A percentile compares a stretch with the other conserved stretches of the same genome.
phyloP scores from a whole-genome alignment of 2,797 vertebrate species.

The Tokudaia tokunoshimensis region DNA sequence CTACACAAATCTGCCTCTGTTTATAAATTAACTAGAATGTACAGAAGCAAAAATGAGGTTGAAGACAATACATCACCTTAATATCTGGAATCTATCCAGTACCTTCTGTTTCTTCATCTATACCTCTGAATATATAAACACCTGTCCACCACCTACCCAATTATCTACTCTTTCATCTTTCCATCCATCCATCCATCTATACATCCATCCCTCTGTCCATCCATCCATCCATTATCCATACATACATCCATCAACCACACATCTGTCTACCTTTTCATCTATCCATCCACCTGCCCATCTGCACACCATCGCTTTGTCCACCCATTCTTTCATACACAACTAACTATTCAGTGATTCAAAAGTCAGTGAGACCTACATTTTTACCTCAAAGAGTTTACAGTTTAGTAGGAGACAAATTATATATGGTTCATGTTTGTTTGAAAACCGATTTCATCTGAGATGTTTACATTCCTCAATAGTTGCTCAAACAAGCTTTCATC shows the following conservation, averaged over 20 bases:
- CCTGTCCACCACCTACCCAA: not conserved
- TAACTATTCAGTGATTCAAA: not conserved
- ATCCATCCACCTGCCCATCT: not conserved
- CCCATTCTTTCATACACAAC: not conserved
- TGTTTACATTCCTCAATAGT: not conserved
- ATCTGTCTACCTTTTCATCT: not conserved
- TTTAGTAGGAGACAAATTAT: not conserved
- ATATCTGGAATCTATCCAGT: not conserved
- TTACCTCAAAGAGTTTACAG: slow-evolving; percentile 3
- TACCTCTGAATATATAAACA: not conserved
- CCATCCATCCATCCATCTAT: not conserved
- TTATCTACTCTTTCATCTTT: not conserved
- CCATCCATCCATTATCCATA: too few species aligned
- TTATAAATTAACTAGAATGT: slow-evolving; percentile 41
- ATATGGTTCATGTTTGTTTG: not conserved
- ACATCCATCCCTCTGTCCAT: not conserved
- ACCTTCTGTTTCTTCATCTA: not conserved
- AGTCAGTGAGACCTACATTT: not conserved
- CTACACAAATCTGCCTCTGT: slow-evolving; percentile 22
- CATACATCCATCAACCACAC: not conserved
- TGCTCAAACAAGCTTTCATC: not conserved
- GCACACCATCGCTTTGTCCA: not conserved
- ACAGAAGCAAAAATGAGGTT: slow-evolving; percentile 24
- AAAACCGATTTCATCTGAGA: not conserved
- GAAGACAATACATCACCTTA: not conserved